phyloP scores from a whole-genome alignment of 2,113 vertebrate species.

The Syngnathus scovelli region DNA sequence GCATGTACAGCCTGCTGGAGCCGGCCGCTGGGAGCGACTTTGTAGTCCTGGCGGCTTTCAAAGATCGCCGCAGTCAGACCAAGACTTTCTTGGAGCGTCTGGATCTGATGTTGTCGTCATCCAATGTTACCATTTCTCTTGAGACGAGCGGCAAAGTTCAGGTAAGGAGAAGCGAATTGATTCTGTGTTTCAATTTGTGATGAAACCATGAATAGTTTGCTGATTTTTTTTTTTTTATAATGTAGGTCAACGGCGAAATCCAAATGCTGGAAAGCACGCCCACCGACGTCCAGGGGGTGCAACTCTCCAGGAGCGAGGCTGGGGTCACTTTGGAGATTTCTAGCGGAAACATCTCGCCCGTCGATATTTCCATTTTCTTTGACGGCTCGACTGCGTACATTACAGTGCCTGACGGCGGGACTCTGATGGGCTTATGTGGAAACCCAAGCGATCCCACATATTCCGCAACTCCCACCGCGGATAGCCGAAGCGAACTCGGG shows the following conservation, averaged over 20 bases:
- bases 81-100: background rate
- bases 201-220: background rate
- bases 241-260: background rate
- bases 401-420: background rate
- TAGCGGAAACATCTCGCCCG: background rate
- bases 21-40: background rate
- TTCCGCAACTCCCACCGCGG: background rate
- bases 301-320: background rate
- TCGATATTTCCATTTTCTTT: background rate
- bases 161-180: background rate
- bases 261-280: background rate
- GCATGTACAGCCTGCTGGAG: background rate
- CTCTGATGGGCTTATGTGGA: background rate
- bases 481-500: background rate
- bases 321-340: background rate
- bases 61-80: conserved; percentile 1
- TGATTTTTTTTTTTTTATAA: background rate
- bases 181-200: too few relatives aligned
- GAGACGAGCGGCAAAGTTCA: background rate
- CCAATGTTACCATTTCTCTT: background rate
- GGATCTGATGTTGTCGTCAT: background rate
- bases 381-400: background rate
- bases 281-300: background rate
- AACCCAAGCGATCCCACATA: background rate
- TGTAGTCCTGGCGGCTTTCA: background rate